Evolutionary conservation across 2,888 invertebrate genomes (phyloP), one percentile per base, ranked within the genome.

Genomic region (Geophilus truncorum): DNA sequence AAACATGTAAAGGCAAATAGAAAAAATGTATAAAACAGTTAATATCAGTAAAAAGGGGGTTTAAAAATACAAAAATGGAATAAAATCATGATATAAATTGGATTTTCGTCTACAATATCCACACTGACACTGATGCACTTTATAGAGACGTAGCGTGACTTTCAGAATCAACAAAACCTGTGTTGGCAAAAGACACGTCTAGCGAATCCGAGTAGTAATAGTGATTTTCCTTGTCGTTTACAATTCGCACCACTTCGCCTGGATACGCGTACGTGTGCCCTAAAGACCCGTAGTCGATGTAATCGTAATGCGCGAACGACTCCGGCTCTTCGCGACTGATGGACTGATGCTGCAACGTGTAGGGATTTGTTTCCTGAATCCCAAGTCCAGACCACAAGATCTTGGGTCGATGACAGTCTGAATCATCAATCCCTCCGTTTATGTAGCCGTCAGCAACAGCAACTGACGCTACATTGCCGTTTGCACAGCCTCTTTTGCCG

Each of bases 101-200:
- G 32, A 9, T 6, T 32, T 32, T 32, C 9, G 32, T 6, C n/a
- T n/a, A 45, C 45, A 45, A 45, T n/a, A 5, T 15, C 1, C 51
- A 51, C 45, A 51, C 15, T 23, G 18, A 51, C 45, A 51, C 15
- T 23, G 18, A 75, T 18, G 28, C 32, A 78, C 34, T 34, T 79
- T 80, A 80, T 40, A 80, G 76, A 5, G 80, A 80, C 0, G 80
- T 80, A n/a, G 80, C 80, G 23, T 40, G 80, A 76, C 76, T 80
- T 76, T 82, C 82, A 2, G 82, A 82, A 77, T 81, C 80, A 51
- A 81, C 81, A 34, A 78, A 82, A 10, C 80, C 82, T 32, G 51
- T 62, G 77, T 82, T 82, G 25, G 81, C 82, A 40, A 82, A 82
- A 9, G 82, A 81, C 15, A 79, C 82, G 15, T 80, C 81, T 36